Percentiles rank a stretch among this genome's conserved stretches.
Evolutionary conservation across 1,140 invertebrate genomes (phyloP).

Genomic region (honey bee (Apis mellifera)): Amel_HAv3.1 CM009940.2:2462501-2463000

Average conservation of each 20-base stretch:
- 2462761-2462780: constrained; percentile 47
- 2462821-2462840: constrained; percentile 66
- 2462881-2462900: constrained; percentile 26
- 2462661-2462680: constrained; percentile 23
- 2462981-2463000: neutral
- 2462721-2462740: constrained; percentile 63
- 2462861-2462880: constrained; percentile 21
- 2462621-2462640: neutral
- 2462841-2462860: constrained; percentile 58
- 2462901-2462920: constrained; percentile 24
- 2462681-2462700: constrained; percentile 62
- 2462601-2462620: too few relatives aligned
- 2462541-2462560: too few relatives aligned
- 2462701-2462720: constrained; percentile 68
- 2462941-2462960: constrained; percentile 5
- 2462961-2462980: constrained; percentile 24
- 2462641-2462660: neutral
- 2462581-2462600: too few relatives aligned
- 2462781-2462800: constrained; percentile 59
- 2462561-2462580: too few relatives aligned
- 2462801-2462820: constrained; percentile 65
- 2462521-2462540: too few relatives aligned
- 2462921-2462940: constrained; percentile 27
- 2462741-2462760: constrained; percentile 61
- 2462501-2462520: too few relatives aligned